Conservation (phyloP, 37 sponge, comb jelly and placozoan species). For the Eunapius fragilis region DNA sequence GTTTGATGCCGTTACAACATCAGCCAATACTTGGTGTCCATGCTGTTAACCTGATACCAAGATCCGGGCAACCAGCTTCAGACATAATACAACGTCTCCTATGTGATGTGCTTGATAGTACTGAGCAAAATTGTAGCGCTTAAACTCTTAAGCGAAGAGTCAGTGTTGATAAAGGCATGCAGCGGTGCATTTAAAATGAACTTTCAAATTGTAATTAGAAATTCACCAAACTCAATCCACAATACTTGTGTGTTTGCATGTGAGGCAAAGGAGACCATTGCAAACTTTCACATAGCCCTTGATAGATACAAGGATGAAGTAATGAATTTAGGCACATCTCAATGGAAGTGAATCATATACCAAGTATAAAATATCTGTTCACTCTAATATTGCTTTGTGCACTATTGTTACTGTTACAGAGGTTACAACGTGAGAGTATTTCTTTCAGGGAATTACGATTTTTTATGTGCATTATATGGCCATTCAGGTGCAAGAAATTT, state of each 20-base stretch:
- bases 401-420: neutral
- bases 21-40: too few species aligned
- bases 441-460: neutral
- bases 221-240: neutral
- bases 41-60: too few species aligned
- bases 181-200: neutral
- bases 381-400: neutral
- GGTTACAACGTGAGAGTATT: neutral
- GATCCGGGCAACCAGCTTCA: too few species aligned
- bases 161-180: too few species aligned
- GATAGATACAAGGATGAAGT: neutral
- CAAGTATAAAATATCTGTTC: neutral
- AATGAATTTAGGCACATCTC: neutral
- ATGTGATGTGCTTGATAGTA: too few species aligned
- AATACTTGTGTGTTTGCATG: neutral
- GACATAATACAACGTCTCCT: too few species aligned
- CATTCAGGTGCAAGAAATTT: neutral
- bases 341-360: too few species aligned
- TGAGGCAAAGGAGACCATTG: neutral
- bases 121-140: too few species aligned
- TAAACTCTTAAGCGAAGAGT: too few species aligned
- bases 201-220: neutral
- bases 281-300: neutral
- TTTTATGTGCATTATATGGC: neutral
- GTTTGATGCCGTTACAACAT: too few species aligned